Evolutionary conservation across 2,888 invertebrate genomes (phyloP).

Genomic region (Desoria tigrina): DNA sequence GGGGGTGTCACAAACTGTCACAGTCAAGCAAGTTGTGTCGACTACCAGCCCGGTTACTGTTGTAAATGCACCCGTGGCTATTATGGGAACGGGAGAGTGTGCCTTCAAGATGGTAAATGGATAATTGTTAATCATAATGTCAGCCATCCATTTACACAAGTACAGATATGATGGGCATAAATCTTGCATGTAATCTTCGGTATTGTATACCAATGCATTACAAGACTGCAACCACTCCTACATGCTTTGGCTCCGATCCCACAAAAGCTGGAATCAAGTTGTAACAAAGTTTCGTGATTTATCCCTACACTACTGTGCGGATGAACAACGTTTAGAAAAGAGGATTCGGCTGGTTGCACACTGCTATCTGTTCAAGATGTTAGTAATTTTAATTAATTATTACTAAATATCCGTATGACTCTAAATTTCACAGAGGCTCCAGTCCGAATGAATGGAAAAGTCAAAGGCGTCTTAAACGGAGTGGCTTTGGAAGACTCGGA

Average conservation of each 20-base stretch:
- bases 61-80: constrained; percentile 81
- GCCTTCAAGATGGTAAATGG: constrained; percentile 70
- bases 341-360: too few relatives aligned
- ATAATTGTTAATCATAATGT: neutral
- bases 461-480: constrained; percentile 82
- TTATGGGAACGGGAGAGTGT: constrained; percentile 90
- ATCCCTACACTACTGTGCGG: too few relatives aligned
- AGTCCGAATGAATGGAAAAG: constrained; percentile 81
- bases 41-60: constrained; percentile 82
- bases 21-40: constrained; percentile 76
- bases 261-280: too few relatives aligned
- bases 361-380: too few relatives aligned
- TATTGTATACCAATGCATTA: neutral
- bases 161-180: neutral
- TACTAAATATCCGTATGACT: too few relatives aligned
- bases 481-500: constrained; percentile 72
- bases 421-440: constrained; percentile 66
- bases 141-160: neutral
- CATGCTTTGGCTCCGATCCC: too few relatives aligned
- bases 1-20: constrained; percentile 76
- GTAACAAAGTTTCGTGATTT: too few relatives aligned
- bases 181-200: neutral
- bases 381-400: too few relatives aligned
- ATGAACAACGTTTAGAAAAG: too few relatives aligned
- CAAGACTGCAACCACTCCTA: too few relatives aligned